Evolutionary conservation across 2,888 invertebrate species (phyloP), one percentile per base, ranked within the genome.

Genomic region (Harpagoxenus sublaevis): DNA sequence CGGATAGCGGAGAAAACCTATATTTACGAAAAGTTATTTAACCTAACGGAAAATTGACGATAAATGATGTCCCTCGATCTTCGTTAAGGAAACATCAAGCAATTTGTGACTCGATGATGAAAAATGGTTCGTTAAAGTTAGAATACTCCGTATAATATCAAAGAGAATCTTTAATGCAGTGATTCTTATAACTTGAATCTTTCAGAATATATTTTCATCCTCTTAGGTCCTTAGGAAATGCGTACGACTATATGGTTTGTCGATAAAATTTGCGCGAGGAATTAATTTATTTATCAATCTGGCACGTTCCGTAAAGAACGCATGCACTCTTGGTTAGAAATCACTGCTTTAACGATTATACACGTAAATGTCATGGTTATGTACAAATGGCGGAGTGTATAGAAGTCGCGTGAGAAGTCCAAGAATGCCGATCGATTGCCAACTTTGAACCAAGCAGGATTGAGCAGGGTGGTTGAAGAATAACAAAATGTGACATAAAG

Each of bases 401-500:
- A 62, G 31, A 74, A 74, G 62, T 18, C 45, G 60, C 62, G n/a
- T 42, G 18, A 60, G 60, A 45, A 45, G 31, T 74, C 62, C 12
- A 12, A 10, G 62, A 74, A 74, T 62, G 45, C 28, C 74, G 31
- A 74, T 74, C 74, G 74, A 62, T 74, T 28, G 18, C 10, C 10
- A n/a, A 31, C n/a, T 74, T 42, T 31, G 28, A 45, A 42, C 31
- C n/a, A n/a, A 45, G 39, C 39, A 15, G 42, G n/a, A 60, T 60
- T 45, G 31, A 45, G 6, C 28, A 31, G 15, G n/a, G 15, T 10
- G 31, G 42, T 42, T 45, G 15, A 42, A 18, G 31, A 60, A 31
- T n/a, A n/a, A 74, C n/a, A 31, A 62, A 60, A 28, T 42, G 45
- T 18, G 28, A 73, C 42, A 4, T 31, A 31, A 45, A 42, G 5